Percentiles rank a stretch among this genome's conserved stretches.
phyloP scores from a whole-genome alignment of 2,113 vertebrate species.

The Indicator maculatus region DNA sequence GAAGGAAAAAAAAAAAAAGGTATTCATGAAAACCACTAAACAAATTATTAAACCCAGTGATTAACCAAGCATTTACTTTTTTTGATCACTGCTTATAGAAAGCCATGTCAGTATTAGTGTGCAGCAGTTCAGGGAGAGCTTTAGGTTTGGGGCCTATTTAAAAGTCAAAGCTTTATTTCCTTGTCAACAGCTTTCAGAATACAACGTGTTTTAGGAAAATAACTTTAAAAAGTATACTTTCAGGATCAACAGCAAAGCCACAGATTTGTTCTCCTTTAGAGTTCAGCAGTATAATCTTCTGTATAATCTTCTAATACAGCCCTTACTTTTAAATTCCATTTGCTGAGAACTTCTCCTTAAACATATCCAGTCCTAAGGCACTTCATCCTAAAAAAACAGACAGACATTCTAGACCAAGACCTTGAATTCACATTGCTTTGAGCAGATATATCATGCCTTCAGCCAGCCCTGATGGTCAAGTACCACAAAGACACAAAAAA shows the following conservation, averaged over 20 bases:
- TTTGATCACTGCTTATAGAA: background rate
- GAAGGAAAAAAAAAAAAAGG: background rate
- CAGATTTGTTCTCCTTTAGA: background rate
- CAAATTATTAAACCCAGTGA: background rate
- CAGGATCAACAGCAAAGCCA: background rate
- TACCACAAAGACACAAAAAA: background rate
- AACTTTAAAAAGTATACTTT: background rate
- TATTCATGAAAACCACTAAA: background rate
- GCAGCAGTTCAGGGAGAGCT: background rate
- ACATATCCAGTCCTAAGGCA: background rate
- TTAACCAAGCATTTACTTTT: background rate
- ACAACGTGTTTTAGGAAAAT: background rate
- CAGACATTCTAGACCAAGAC: background rate
- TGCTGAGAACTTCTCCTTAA: background rate
- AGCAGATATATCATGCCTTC: background rate
- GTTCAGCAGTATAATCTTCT: background rate
- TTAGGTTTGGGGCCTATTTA: background rate
- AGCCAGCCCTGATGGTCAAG: background rate
- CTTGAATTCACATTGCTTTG: background rate
- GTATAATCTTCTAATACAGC: background rate
- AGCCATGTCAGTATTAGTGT: background rate
- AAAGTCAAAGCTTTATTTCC: background rate
- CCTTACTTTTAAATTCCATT: background rate
- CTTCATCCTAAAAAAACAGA: background rate
- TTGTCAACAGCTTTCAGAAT: background rate